These are phyloP conservation scores for Dryobota labecula DNA, from an alignment of 2,888 invertebrate genomes.

Conservation along the genomic window DNA sequence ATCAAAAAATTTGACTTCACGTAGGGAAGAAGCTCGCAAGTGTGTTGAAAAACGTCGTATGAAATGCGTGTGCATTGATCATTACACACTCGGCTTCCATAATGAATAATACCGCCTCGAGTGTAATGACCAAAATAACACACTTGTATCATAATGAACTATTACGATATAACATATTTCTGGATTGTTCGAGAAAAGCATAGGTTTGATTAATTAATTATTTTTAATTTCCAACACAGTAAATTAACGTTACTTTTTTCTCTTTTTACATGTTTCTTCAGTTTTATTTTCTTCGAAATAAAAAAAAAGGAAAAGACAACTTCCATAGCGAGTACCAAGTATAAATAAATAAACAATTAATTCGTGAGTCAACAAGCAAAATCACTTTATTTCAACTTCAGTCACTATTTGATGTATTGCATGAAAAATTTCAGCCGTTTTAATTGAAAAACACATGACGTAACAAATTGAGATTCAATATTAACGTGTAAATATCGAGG, in stretches of 20 bases:
- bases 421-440: slow-evolving; percentile 50
- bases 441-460: slow-evolving; percentile 58
- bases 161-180: not conserved
- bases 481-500: slow-evolving; percentile 54
- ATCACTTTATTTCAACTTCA: slow-evolving; percentile 38
- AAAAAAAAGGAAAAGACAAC: not conserved
- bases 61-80: too few species aligned
- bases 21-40: too few species aligned
- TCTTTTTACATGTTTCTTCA: not conserved
- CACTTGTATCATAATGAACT: too few species aligned
- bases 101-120: too few species aligned
- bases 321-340: too few species aligned
- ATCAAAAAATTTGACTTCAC: too few species aligned
- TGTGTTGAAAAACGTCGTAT: too few species aligned
- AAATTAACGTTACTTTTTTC: not conserved
- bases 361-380: slow-evolving; percentile 36
- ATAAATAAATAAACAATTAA: slow-evolving; percentile 15
- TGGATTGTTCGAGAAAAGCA: not conserved
- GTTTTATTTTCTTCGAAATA: not conserved
- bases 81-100: too few species aligned
- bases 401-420: slow-evolving; percentile 52
- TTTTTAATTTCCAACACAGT: not conserved
- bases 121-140: too few species aligned
- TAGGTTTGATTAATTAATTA: not conserved
- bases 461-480: slow-evolving; percentile 63